Percentiles rank a stretch among this genome's conserved stretches.
Conservation (phyloP, 2,113 vertebrate genomes). For the Halcyon senegalensis region DNA sequence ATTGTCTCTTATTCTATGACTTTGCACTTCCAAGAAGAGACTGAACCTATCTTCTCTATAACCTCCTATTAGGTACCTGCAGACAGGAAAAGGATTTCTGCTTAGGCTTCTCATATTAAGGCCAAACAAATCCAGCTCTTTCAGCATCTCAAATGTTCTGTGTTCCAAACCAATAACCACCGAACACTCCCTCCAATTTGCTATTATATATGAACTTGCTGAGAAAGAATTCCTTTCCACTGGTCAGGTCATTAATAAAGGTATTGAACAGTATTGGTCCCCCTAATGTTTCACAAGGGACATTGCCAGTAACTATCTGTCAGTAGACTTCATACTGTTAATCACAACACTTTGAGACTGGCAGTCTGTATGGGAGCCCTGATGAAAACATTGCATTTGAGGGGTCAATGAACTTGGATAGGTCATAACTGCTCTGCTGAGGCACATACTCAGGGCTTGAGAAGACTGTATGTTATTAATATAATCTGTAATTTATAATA, state of each 20-base stretch:
- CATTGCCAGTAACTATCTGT: fast-evolving
- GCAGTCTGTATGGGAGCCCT: background rate
- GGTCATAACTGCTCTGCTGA: background rate
- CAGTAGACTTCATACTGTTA: background rate
- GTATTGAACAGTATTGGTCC: background rate
- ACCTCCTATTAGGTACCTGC: background rate
- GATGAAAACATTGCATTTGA: background rate
- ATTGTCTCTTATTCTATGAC: background rate
- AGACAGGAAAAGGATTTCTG: background rate
- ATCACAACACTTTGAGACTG: background rate
- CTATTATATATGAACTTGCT: background rate
- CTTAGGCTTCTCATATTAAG: background rate
- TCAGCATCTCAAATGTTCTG: background rate
- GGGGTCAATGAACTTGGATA: background rate
- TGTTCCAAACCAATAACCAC: background rate
- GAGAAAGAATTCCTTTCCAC: background rate
- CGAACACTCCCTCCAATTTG: background rate
- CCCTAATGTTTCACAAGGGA: background rate
- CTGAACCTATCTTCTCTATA: background rate
- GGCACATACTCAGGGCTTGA: background rate
- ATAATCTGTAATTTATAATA: background rate
- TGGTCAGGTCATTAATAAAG: background rate
- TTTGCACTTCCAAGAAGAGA: background rate
- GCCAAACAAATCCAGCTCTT: background rate
- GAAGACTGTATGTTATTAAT: background rate